Evolutionary conservation across 2,113 vertebrate genomes (phyloP).

Genomic region (Ochotona curzoniae): DNA sequence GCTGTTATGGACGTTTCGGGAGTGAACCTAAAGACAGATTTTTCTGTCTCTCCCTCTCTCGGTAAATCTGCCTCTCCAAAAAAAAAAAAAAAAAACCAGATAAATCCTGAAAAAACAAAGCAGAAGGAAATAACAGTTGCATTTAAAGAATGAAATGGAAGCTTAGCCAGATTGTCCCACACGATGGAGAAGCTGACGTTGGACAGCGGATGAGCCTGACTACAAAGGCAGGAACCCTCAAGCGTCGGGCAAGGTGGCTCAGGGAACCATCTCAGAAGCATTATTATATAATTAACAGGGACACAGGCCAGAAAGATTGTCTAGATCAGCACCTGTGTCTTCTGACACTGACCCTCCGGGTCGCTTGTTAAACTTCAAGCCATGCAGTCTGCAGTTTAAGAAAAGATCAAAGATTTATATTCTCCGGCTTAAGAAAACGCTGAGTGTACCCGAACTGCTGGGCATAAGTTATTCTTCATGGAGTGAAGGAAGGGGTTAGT

Average conservation of each 20-base stretch:
- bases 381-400: background rate
- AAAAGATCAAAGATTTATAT: background rate
- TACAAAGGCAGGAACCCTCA: background rate
- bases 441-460: background rate
- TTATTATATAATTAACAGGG: background rate
- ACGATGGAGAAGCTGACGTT: background rate
- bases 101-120: too few relatives aligned
- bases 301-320: background rate
- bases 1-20: too few relatives aligned
- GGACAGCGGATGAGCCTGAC: background rate
- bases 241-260: background rate
- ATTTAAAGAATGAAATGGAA: background rate
- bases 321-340: background rate
- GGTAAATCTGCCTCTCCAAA: too few relatives aligned
- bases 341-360: background rate
- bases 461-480: background rate
- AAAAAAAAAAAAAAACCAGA: too few relatives aligned
- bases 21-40: too few relatives aligned
- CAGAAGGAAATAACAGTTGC: background rate
- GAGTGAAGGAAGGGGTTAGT: background rate
- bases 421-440: background rate
- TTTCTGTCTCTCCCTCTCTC: too few relatives aligned
- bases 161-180: background rate
- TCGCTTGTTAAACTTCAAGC: conserved; percentile 2
- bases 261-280: background rate